phyloP scores from a whole-genome alignment of 1,140 invertebrate species.

The Pomacea maculata region DNA sequence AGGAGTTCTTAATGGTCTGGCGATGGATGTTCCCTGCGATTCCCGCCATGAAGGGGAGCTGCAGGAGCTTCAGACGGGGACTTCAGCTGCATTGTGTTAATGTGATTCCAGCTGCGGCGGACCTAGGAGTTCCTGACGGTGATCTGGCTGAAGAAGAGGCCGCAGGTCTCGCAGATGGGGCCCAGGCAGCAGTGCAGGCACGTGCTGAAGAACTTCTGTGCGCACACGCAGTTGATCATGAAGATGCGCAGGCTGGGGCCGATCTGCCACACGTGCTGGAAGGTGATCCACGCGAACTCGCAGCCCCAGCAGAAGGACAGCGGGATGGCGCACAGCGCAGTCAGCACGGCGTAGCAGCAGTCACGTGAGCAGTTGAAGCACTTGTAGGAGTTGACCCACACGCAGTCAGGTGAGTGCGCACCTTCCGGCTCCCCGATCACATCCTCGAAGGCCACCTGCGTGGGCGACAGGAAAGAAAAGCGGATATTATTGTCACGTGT shows the following conservation, averaged over 20 bases:
- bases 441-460: conserved; percentile 72
- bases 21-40: too few relatives aligned
- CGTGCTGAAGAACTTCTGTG: conserved; percentile 70
- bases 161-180: conserved; percentile 72
- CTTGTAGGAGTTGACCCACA: conserved; percentile 75
- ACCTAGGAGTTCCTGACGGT: conserved; percentile 60
- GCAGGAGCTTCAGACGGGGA: too few relatives aligned
- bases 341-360: conserved; percentile 76
- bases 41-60: too few relatives aligned
- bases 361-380: conserved; percentile 76
- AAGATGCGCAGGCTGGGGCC: conserved; percentile 52
- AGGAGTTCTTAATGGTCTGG: too few relatives aligned
- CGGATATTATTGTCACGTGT: neutral
- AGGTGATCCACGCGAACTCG: conserved; percentile 78
- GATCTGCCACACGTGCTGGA: conserved; percentile 66
- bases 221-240: conserved; percentile 72
- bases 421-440: conserved; percentile 80
- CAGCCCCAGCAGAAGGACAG: conserved; percentile 75
- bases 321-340: conserved; percentile 75
- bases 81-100: too few relatives aligned
- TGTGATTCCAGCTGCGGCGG: too few relatives aligned
- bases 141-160: conserved; percentile 74
- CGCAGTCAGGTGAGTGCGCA: conserved; percentile 76
- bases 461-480: conserved; percentile 5
- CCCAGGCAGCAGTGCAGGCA: conserved; percentile 72